These are phyloP conservation scores for Geotrupes spiniger DNA, from an alignment of 2,888 invertebrate species.

Conservation along the genomic window DNA sequence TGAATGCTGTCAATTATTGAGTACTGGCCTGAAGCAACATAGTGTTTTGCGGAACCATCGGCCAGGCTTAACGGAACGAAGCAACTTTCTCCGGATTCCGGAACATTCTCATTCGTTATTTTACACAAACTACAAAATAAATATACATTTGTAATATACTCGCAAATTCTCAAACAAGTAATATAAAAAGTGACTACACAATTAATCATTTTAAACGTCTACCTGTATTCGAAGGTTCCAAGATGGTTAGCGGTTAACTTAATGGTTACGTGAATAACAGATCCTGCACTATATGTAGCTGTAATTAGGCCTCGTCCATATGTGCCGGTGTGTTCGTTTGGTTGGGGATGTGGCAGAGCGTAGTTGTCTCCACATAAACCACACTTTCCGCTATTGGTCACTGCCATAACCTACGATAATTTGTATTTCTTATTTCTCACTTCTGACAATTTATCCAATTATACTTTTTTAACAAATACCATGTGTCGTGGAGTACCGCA, in stretches of 20 bases:
- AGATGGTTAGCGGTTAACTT: conserved; percentile 48
- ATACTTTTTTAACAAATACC: too few species aligned
- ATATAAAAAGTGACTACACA: too few species aligned
- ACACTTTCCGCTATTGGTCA: conserved; percentile 36
- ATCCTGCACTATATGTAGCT: conserved; percentile 40
- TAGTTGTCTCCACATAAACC: conserved; percentile 48
- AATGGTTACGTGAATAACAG: conserved; percentile 38
- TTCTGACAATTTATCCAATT: too few species aligned
- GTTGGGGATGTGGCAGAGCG: conserved; percentile 40
- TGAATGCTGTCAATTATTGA: conserved; percentile 30
- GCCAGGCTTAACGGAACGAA: conserved; percentile 31
- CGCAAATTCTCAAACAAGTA: too few species aligned
- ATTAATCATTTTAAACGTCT: too few species aligned
- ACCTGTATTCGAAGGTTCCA: conserved; percentile 41
- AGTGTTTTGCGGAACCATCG: conserved; percentile 32
- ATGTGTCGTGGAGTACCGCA: too few species aligned
- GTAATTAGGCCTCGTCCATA: conserved; percentile 51
- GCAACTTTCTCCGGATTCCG: conserved; percentile 37
- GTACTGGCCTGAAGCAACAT: too few species aligned
- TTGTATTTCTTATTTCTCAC: too few species aligned
- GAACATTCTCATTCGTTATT: conserved; percentile 25
- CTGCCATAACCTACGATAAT: too few species aligned
- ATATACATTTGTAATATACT: too few species aligned
- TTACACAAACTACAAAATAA: conserved; percentile 30
- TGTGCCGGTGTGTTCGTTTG: conserved; percentile 48